Evolutionary conservation across 2,113 vertebrate species (phyloP), one percentile per base, ranked within the genome.

Genomic region (Xiphophorus maculatus): DNA sequence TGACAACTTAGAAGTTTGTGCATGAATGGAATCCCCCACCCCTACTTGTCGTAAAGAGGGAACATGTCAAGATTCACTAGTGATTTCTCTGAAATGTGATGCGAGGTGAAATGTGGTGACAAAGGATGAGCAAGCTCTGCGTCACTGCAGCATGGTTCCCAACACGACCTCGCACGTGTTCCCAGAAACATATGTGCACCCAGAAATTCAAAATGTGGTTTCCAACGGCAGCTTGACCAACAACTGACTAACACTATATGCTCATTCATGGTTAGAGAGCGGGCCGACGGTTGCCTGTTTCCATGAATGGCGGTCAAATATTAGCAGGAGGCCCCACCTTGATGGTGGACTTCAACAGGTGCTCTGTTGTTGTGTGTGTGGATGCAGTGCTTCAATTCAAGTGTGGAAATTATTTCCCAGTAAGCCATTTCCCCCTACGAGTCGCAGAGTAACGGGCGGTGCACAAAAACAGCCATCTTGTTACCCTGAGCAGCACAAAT

Each of bases 211-310:
- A 58, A 77, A 63, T 81, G 66, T 62, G 32, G 79, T 86, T 58
- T 74, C 73, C 82, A 73, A 25, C 30, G 14, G 64, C 66, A 81
- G 76, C 87, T 63, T 51, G 75, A 77, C 76, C 76, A 40, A 81
- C 4, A 29, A 63, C 81, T 74, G 90, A 87, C 73, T 90, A 85
- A 92, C 69, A 89, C 91, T 91, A 81, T 74, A 62, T 92, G 87
- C 95, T 96, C 94, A 96, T 94, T 95, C 80, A 69, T 78, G 92
- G 90, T 77, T 93, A 77, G 68, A 68, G 73, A 88, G 90, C 68
- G 17, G 87, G 93, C 44, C 70, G 72, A 71, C 13, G 33, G 17
- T 62, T 27, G 92, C 95, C 94, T 94, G 89, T 79, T 77, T 83
- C n/a, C 27, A 48, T 48, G 44, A 48, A 17, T 17, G 5, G 17